Percentiles rank a stretch among this genome's conserved stretches.
These are phyloP conservation scores for Cariama cristata DNA, from an alignment of 2,113 vertebrate species.

Conservation along the genomic window DNA sequence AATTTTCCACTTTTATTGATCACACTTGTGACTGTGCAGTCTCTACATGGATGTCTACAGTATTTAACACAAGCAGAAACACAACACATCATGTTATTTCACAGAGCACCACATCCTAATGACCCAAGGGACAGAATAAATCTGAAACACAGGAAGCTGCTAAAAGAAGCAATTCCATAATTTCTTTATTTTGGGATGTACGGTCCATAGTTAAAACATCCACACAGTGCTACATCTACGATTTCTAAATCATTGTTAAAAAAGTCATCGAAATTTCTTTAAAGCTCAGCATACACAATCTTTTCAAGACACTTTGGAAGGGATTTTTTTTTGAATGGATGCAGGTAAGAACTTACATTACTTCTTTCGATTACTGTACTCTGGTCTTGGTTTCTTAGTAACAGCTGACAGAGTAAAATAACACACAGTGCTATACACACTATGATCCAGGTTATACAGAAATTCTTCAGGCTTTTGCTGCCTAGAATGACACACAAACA, in stretches of 20 bases:
- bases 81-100: neutral
- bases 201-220: neutral
- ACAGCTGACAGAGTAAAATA: slow-evolving; percentile 57
- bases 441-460: slow-evolving; percentile 66
- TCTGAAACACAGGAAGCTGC: neutral
- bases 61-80: neutral
- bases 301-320: neutral
- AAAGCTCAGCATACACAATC: neutral
- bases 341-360: neutral
- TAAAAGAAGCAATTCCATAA: neutral
- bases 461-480: slow-evolving; percentile 65
- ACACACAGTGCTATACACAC: slow-evolving; percentile 32
- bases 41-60: neutral
- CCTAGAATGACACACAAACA: slow-evolving; percentile 31
- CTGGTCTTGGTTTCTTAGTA: slow-evolving; percentile 55
- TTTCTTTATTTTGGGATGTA: neutral
- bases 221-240: neutral
- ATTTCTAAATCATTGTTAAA: neutral
- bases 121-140: neutral
- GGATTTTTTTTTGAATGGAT: neutral
- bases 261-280: neutral
- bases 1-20: neutral
- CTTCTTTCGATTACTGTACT: neutral
- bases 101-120: neutral
- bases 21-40: neutral